Percentiles rank a stretch among this genome's conserved stretches.
Evolutionary conservation across 2,113 vertebrate genomes (phyloP).

Genomic region (Mormyrus lacerda): DNA sequence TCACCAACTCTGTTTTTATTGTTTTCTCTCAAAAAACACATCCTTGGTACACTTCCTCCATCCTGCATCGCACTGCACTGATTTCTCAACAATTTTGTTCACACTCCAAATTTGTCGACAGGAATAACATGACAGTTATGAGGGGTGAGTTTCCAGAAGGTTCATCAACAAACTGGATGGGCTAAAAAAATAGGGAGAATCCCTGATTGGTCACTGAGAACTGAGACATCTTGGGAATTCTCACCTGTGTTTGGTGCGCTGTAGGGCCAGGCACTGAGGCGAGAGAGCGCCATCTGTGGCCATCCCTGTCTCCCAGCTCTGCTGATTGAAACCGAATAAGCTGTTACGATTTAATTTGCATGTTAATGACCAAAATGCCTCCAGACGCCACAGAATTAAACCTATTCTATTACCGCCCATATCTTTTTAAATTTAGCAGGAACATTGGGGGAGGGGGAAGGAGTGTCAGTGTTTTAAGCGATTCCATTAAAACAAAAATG

Average conservation of each 20-base stretch:
- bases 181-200: neutral
- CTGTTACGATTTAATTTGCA: conserved; percentile 92
- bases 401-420: conserved; percentile 38
- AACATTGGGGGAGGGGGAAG: conserved; percentile 65
- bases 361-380: conserved; percentile 89
- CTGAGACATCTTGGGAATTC: neutral
- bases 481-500: conserved; percentile 75
- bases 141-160: neutral
- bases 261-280: neutral
- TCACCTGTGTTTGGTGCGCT: neutral
- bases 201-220: neutral
- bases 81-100: neutral
- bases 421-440: conserved; percentile 76
- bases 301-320: conserved; percentile 52
- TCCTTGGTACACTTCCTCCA: neutral
- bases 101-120: neutral
- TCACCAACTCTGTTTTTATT: neutral
- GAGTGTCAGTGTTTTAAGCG: conserved; percentile 81
- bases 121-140: neutral
- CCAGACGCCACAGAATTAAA: conserved; percentile 78
- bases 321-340: conserved; percentile 80
- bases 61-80: neutral
- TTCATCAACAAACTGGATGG: neutral
- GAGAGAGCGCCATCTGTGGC: neutral
- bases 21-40: neutral